Percentiles rank a stretch among this genome's conserved stretches.
Evolutionary conservation across 1,140 invertebrate genomes (phyloP).

Genomic region (Drosophila nasuta): DNA sequence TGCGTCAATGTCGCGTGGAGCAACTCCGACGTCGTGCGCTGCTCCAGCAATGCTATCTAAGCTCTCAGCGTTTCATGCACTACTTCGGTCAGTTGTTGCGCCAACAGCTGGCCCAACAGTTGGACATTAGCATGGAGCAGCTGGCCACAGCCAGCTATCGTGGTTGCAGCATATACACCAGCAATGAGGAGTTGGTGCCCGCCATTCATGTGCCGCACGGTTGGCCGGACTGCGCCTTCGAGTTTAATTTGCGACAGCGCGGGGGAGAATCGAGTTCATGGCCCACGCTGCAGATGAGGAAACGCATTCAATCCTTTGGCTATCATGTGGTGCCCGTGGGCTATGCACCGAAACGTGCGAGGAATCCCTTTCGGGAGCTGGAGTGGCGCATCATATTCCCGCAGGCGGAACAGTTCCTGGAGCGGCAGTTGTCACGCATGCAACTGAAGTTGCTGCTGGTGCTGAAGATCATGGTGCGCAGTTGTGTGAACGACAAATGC

Average conservation of each 20-base stretch:
- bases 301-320: conserved; percentile 88
- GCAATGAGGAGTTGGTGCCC: conserved; percentile 87
- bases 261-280: conserved; percentile 87
- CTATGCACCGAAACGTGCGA: conserved; percentile 86
- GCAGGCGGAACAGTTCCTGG: conserved; percentile 89
- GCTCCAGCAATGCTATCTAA: conserved; percentile 86
- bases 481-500: conserved; percentile 86
- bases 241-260: conserved; percentile 87
- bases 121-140: conserved; percentile 86
- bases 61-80: conserved; percentile 87
- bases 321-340: conserved; percentile 90
- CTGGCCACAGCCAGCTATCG: conserved; percentile 86
- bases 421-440: conserved; percentile 88
- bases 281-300: conserved; percentile 88
- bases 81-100: conserved; percentile 88
- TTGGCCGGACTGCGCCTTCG: conserved; percentile 88
- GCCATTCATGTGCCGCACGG: conserved; percentile 86
- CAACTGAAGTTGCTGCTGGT: conserved; percentile 90
- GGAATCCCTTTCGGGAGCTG: conserved; percentile 87
- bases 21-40: conserved; percentile 83
- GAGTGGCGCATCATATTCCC: conserved; percentile 92
- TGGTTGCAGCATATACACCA: conserved; percentile 87
- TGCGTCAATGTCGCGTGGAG: conserved; percentile 81
- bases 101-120: conserved; percentile 85
- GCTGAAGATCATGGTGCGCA: conserved; percentile 88